A percentile compares a stretch with the other conserved stretches of the same genome.
Conservation (phyloP, 2,888 invertebrate genomes). For the Palloptera scutellata region DNA sequence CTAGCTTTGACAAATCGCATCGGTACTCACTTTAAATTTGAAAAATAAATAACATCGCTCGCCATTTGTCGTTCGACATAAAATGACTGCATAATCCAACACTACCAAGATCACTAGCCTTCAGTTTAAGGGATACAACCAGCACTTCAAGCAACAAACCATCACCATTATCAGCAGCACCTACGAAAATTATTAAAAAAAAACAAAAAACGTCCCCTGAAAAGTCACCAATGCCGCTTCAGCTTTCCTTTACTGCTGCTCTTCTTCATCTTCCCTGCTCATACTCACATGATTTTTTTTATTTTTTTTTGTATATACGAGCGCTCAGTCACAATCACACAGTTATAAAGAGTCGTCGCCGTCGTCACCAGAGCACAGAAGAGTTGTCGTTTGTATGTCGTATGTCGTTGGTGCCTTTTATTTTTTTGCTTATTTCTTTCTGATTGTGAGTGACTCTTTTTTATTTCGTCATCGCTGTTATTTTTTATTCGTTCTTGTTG, state of each 20-base stretch:
- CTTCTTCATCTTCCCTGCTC: constrained; percentile 30
- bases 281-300: not conserved
- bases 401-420: constrained; percentile 30
- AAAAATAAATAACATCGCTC: no score
- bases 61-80: no score
- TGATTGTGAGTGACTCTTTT: constrained; percentile 23
- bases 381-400: no score
- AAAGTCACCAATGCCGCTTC: no score
- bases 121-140: not conserved
- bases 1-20: no score
- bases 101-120: no score
- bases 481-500: constrained; percentile 30
- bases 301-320: no score
- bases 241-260: constrained; percentile 24
- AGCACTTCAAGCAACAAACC: constrained; percentile 13
- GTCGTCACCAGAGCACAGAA: constrained; percentile 24
- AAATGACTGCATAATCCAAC: no score
- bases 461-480: constrained; percentile 29
- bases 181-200: constrained; percentile 11
- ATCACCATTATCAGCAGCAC: constrained; percentile 11
- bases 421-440: constrained; percentile 26
- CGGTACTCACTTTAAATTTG: no score
- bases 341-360: constrained; percentile 49
- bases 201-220: constrained; percentile 1
- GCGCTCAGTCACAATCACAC: constrained; percentile 44